Evolutionary conservation across 2,113 vertebrate species (phyloP).

Genomic region (Herpetotheres cachinnans): DNA sequence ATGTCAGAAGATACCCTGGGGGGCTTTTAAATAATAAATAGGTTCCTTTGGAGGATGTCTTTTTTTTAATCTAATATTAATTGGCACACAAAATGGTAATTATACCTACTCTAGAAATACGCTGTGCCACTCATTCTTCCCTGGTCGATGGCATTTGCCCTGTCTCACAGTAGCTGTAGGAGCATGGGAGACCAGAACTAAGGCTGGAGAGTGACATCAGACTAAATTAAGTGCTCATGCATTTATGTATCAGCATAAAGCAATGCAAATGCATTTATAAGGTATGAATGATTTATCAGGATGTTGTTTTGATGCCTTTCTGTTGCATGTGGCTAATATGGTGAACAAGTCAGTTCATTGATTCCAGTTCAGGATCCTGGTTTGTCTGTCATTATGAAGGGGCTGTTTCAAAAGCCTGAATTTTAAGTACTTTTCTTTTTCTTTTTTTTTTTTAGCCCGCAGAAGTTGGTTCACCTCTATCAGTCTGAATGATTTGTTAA

Average conservation of each 20-base stretch:
- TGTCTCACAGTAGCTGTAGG: slow-evolving; percentile 10
- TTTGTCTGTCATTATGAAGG: not conserved
- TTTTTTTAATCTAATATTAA: slow-evolving; percentile 68
- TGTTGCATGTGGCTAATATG: slow-evolving; percentile 26
- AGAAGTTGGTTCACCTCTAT: not conserved
- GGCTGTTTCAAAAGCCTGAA: not conserved
- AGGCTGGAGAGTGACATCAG: slow-evolving; percentile 62
- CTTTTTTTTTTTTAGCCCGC: not conserved
- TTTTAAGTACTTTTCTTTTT: not conserved
- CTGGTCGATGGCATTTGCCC: slow-evolving; percentile 15
- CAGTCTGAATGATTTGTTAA: not conserved
- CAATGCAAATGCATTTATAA: slow-evolving; percentile 20
- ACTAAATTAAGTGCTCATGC: slow-evolving; percentile 68
- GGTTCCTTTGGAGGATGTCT: slow-evolving; percentile 36
- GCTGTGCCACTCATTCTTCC: not conserved
- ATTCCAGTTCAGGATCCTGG: not conserved
- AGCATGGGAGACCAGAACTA: not conserved
- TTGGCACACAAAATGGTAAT: slow-evolving; percentile 47
- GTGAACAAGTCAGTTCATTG: slow-evolving; percentile 37
- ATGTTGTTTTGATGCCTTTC: slow-evolving; percentile 36
- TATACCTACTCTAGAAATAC: slow-evolving; percentile 30
- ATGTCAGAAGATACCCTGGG: slow-evolving; percentile 43
- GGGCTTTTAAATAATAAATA: slow-evolving; percentile 69
- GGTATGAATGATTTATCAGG: slow-evolving; percentile 65
- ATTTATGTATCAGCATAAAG: slow-evolving; percentile 67